A percentile compares a stretch with the other conserved stretches of the same genome.
Evolutionary conservation across 2,797 vertebrate genomes (phyloP).

Genomic region (Pseudochaenichthys georgianus): DNA sequence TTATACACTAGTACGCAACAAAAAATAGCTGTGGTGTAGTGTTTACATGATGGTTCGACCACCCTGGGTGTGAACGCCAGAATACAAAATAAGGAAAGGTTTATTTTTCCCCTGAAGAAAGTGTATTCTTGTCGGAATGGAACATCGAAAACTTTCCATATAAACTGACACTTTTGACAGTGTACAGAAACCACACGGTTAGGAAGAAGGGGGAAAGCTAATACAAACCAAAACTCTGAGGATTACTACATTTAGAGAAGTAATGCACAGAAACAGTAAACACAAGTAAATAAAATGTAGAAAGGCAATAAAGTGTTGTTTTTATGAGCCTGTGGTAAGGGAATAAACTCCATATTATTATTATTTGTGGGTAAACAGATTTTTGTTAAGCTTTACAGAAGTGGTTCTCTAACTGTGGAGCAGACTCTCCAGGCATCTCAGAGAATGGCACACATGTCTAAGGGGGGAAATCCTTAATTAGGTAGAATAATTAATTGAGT

Average conservation of each 20-base stretch:
- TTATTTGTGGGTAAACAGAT: background rate
- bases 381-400: constrained; percentile 3
- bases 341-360: background rate
- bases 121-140: constrained; percentile 1
- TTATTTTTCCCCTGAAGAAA: background rate
- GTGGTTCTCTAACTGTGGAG: background rate
- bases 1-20: background rate
- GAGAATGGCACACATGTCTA: background rate
- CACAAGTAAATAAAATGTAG: background rate
- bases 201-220: background rate
- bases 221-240: background rate
- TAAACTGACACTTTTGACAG: constrained; percentile 2
- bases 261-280: constrained; percentile 11
- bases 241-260: background rate
- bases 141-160: constrained; percentile 10
- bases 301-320: constrained; percentile 6
- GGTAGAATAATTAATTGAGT: background rate
- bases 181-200: background rate
- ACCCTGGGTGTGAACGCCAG: background rate
- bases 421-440: background rate
- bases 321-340: constrained; percentile 4
- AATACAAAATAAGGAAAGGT: constrained; percentile 2
- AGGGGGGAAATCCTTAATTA: background rate
- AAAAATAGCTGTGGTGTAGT: background rate
- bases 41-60: background rate